A percentile compares a stretch with the other conserved stretches of the same genome.
Evolutionary conservation across 2,113 vertebrate species (phyloP).

Genomic region (Leptosomus discolor): DNA sequence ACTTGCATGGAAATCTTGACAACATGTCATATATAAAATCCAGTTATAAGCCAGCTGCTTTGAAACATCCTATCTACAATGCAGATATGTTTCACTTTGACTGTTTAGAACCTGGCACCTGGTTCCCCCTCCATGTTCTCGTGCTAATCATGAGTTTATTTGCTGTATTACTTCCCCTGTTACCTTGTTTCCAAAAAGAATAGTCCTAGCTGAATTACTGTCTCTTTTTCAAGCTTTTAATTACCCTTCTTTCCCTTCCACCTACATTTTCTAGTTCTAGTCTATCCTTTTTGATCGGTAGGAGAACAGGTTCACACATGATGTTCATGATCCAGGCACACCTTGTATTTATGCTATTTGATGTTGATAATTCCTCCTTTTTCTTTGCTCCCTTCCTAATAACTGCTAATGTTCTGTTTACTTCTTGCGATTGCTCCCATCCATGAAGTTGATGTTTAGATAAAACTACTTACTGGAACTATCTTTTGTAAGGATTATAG

Average conservation of each 20-base stretch:
- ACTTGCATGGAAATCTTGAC: not conserved
- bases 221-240: not conserved
- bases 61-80: not conserved
- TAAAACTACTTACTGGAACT: not conserved
- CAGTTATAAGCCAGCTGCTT: not conserved
- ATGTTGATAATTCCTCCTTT: not conserved
- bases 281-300: not conserved
- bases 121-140: not conserved
- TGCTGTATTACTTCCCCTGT: not conserved
- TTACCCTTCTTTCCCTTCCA: not conserved
- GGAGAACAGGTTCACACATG: conserved; percentile 28
- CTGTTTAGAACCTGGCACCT: not conserved
- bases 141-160: not conserved
- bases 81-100: not conserved
- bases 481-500: not conserved
- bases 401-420: not conserved
- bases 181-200: not conserved
- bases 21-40: not conserved
- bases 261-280: not conserved
- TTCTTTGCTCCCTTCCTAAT: not conserved
- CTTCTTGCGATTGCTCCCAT: not conserved
- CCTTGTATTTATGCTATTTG: not conserved
- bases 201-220: not conserved
- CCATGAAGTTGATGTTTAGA: not conserved
- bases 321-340: not conserved